Conservation (phyloP, 2,113 vertebrate genomes). For the Aegithalos caudatus region DNA sequence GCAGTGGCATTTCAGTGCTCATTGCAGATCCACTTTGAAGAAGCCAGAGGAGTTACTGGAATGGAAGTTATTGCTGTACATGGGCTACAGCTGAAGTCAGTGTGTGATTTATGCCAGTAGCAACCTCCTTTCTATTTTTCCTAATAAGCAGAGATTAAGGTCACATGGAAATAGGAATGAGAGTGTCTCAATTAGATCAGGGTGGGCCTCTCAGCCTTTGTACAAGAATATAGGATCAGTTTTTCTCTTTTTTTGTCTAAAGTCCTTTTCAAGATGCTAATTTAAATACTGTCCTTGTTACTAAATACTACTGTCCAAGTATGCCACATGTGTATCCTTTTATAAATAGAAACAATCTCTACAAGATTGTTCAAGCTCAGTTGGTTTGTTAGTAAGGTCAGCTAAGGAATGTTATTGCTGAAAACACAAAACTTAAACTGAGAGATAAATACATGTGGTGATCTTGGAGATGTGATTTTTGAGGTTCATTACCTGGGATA, state of each 20-base stretch:
- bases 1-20: background rate
- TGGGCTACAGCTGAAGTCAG: background rate
- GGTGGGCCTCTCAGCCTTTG: background rate
- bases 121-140: background rate
- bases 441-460: background rate
- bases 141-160: background rate
- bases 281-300: background rate
- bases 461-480: background rate
- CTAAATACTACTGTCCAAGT: background rate
- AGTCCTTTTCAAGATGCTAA: background rate
- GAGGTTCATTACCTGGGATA: background rate
- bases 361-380: background rate
- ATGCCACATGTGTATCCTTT: background rate
- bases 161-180: background rate
- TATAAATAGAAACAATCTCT: conserved; percentile 4
- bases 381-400: background rate
- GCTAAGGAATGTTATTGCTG: background rate
- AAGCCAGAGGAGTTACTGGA: background rate
- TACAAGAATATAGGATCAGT: background rate
- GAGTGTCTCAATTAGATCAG: background rate
- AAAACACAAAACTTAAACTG: background rate
- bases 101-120: background rate
- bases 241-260: background rate
- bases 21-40: background rate
- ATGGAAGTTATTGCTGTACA: background rate